Evolutionary conservation across 2,888 invertebrate species (phyloP), one percentile per base, ranked within the genome.

Genomic region (Rhorus exstirpatorius): DNA sequence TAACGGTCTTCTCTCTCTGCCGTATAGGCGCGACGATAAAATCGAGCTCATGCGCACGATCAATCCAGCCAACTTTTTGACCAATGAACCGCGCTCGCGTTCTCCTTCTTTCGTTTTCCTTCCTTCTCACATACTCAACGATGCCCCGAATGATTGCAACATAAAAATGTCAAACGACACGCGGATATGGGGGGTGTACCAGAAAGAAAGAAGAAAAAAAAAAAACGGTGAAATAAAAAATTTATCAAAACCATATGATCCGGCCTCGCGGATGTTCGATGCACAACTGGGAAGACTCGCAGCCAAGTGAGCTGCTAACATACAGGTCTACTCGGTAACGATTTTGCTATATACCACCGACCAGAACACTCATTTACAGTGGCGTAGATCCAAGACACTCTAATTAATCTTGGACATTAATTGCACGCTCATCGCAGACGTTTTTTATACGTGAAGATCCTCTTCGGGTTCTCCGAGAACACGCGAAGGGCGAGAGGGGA

Each of bases 251-350:
- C n/a, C n/a, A 31, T n/a, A 61, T 71, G 82, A 87, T 87, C 80
- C 85, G 84, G 70, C 86, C 90, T 86, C 89, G 87, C 89, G 90
- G 90, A 90, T 92, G 92, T 88, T 90, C 91, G 88, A 91, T 90
- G 91, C 89, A 85, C 88, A 87, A 93, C 92, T 93, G 90, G 82
- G 87, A 86, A 79, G 60, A 67, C 58, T 63, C 21, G 21, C 71
- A 68, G 71, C 79, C 60, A 71, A 79, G 83, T 79, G 79, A 76
- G 71, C 79, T 79, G 51, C 79, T 68, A 79, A 49, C 49, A 44
- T 44, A 46, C 76, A 31, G 17, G 35, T 87, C 87, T 89, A 86
- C 86, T 90, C 89, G 91, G 92, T 90, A 92, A 63, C 61, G 61
- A 74, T 74, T 63, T 92, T 91, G 88, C 91, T 88, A 81, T 86